Evolutionary conservation across 2,113 vertebrate genomes (phyloP).

Genomic region (Ciconia stormi): DNA sequence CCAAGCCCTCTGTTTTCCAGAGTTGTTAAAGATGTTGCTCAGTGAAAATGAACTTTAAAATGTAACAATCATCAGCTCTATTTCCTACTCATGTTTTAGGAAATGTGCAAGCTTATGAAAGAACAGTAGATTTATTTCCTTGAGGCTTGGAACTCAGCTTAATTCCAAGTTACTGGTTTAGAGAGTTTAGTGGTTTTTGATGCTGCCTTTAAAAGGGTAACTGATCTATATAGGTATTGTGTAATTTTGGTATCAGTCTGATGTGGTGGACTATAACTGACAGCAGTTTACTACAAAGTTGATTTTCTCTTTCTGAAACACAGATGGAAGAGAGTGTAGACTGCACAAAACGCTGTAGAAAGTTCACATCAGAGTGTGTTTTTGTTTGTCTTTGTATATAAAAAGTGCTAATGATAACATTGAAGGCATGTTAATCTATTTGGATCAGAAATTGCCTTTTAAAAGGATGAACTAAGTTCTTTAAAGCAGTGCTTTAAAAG

Average conservation of each 20-base stretch:
- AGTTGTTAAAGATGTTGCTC: background rate
- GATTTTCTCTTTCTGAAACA: background rate
- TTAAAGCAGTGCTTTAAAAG: background rate
- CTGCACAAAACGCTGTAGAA: background rate
- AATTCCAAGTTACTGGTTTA: background rate
- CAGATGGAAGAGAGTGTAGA: background rate
- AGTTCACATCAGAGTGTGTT: background rate
- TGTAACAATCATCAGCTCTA: background rate
- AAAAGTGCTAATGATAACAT: background rate
- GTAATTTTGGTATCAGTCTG: background rate
- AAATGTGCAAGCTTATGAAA: background rate
- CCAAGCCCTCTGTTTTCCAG: background rate
- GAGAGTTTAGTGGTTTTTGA: background rate
- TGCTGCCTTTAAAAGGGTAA: background rate
- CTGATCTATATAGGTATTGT: background rate
- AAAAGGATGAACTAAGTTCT: background rate
- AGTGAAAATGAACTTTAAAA: background rate
- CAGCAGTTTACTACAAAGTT: background rate
- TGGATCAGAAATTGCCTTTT: background rate
- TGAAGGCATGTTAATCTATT: background rate
- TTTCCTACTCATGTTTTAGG: background rate
- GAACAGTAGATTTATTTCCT: background rate
- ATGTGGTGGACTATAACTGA: background rate
- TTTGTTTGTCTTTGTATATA: background rate
- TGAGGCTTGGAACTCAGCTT: background rate